A percentile compares a stretch with the other conserved stretches of the same genome.
Evolutionary conservation across 1,140 invertebrate species (phyloP).

Genomic region (Heliothis subflexa): DNA sequence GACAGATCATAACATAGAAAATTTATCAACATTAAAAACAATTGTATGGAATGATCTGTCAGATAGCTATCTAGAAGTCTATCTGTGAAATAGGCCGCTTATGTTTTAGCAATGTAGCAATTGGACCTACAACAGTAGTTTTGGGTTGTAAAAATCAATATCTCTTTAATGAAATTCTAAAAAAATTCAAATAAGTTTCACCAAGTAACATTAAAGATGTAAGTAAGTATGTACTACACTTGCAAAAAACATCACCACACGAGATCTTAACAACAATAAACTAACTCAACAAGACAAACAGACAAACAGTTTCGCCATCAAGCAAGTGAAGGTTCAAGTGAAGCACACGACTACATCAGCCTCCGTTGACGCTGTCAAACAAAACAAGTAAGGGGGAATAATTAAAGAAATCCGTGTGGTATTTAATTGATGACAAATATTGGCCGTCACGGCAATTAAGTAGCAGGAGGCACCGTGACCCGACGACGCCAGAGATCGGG

Average conservation of each 20-base stretch:
- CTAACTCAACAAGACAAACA: conserved; percentile 20
- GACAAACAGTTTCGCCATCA: background rate
- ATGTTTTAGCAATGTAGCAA: no score
- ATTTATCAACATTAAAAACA: no score
- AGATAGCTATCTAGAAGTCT: no score
- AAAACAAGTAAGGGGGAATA: conserved; percentile 58
- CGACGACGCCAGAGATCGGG: conserved; percentile 43
- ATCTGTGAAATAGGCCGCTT: no score
- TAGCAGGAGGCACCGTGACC: conserved; percentile 59
- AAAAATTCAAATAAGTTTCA: no score
- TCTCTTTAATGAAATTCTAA: no score
- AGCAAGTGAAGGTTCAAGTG: background rate
- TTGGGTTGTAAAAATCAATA: no score
- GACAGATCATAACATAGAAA: no score
- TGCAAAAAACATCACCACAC: background rate
- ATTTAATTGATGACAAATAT: conserved; percentile 79
- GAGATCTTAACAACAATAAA: background rate
- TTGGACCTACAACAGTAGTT: no score
- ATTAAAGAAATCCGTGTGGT: conserved; percentile 61
- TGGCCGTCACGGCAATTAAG: conserved; percentile 76
- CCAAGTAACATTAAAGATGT: no score
- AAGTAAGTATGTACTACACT: no score
- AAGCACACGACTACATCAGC: conserved; percentile 5
- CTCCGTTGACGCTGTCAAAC: conserved; percentile 32
- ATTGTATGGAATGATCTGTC: no score